Evolutionary conservation across 2,888 invertebrate genomes (phyloP), one percentile per base, ranked within the genome.

Genomic region (Eulithis prunata): DNA sequence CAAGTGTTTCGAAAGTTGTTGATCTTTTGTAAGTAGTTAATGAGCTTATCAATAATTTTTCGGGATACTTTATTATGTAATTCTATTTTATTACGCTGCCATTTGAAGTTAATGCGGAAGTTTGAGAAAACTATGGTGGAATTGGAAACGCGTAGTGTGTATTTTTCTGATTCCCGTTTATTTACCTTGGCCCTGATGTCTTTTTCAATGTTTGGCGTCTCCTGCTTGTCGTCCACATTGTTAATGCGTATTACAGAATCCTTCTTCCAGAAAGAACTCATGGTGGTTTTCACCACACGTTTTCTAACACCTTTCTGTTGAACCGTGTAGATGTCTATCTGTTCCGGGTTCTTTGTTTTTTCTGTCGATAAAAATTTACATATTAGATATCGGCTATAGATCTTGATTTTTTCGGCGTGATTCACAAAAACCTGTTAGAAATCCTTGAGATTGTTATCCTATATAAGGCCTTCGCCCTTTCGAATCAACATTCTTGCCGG

Each of bases 271-370:
- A 96, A 95, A 71, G 95, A 94, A 81, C 94, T 89, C 81, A 96
- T 86, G 71, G 94, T 94, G 75, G 94, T 94, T 86, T 92, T 94
- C 72, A 94, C 87, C 74, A 95, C 94, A 83, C 95, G 95, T 86
- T 94, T 94, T 72, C 94, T 84, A 65, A 92, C 94, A 84, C 94
- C 94, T 85, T 93, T 93, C 81, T 94, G 93, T 82, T 91, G 91
- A 64, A 95, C 93, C 72, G 95, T 95, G 93, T 94, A 95, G 81
- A 96, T 94, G 77, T 95, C 95, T 90, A 96, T 94, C 90, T 95
- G 94, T 86, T 95, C 95, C 83, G 95, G 94, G 93, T 95, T 95
- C 90, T 95, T 95, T 91, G 95, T 95, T 92, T 95, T 95, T 91
- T 96, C 96, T 96, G 91, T 77, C 80, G 85, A 81, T 72, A 84